phyloP scores from a whole-genome alignment of 2,113 vertebrate species.

The Sakesphorus luctuosus region DNA sequence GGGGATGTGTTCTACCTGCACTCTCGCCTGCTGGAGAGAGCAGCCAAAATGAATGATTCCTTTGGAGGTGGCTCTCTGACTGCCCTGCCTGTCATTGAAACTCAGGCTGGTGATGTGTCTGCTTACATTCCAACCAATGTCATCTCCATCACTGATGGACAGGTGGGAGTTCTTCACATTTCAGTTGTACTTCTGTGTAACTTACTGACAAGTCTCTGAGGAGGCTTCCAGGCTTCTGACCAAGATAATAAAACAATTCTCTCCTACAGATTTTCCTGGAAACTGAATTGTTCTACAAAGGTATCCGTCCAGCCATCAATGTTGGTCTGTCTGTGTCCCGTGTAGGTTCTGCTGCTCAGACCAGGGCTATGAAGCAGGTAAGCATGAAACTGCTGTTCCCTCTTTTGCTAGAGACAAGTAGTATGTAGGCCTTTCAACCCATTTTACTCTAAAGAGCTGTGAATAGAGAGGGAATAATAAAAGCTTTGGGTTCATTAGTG shows the following conservation, averaged over 20 bases:
- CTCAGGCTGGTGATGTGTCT: constrained; percentile 96
- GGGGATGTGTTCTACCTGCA: constrained; percentile 98
- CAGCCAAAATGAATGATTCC: constrained; percentile 96
- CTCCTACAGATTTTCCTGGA: constrained; percentile 92
- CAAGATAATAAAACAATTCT: neutral
- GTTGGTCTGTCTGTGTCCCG: constrained; percentile 98
- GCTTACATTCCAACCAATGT: constrained; percentile 99
- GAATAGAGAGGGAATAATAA: neutral
- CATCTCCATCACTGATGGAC: constrained; percentile 98
- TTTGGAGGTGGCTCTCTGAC: constrained; percentile 96
- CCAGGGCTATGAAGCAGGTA: constrained; percentile 98
- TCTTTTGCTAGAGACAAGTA: neutral
- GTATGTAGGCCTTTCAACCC: neutral
- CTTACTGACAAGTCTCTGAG: neutral
- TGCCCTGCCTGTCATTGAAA: constrained; percentile 95
- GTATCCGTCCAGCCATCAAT: constrained; percentile 96
- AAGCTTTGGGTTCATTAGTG: neutral
- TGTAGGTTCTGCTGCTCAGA: constrained; percentile 98
- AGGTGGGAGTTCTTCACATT: constrained; percentile 73
- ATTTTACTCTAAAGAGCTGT: neutral
- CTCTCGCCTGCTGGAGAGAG: constrained; percentile 95
- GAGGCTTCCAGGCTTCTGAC: neutral
- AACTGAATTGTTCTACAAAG: constrained; percentile 98
- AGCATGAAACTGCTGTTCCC: neutral
- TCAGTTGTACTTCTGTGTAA: neutral